Evolutionary conservation across 1,140 invertebrate genomes (phyloP).

Genomic region (Carcinoscorpius rotundicauda): DNA sequence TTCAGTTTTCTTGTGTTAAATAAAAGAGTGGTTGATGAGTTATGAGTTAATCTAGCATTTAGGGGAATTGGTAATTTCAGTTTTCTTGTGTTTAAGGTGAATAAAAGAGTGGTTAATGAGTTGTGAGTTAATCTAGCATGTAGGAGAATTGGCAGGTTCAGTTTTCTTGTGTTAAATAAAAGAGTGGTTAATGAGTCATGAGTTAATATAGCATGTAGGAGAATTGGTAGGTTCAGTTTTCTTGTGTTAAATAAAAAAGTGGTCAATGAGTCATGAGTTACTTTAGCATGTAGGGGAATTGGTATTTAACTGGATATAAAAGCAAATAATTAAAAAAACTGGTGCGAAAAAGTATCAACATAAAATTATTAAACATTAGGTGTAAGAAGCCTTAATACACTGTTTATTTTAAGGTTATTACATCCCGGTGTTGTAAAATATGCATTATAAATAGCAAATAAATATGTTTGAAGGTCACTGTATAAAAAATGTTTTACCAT

Average conservation of each 20-base stretch:
- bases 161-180: not conserved
- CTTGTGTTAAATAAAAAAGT: not conserved
- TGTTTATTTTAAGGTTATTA: no score
- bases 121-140: not conserved
- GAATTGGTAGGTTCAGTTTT: constrained; percentile 1
- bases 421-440: no score
- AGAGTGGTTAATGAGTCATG: not conserved
- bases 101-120: not conserved
- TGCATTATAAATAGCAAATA: no score
- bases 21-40: not conserved
- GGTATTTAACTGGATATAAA: not conserved
- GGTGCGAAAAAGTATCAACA: no score
- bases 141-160: not conserved
- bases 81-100: constrained; percentile 1
- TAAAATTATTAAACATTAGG: no score
- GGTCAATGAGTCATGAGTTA: not conserved
- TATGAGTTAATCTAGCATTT: not conserved
- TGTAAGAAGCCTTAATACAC: no score
- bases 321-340: no score
- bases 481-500: no score
- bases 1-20: not conserved
- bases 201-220: not conserved
- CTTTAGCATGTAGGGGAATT: not conserved
- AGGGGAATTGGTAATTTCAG: not conserved
- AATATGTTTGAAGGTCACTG: no score